These are phyloP conservation scores for Automeris io DNA, from an alignment of 2,888 invertebrate genomes.

Conservation along the genomic window DNA sequence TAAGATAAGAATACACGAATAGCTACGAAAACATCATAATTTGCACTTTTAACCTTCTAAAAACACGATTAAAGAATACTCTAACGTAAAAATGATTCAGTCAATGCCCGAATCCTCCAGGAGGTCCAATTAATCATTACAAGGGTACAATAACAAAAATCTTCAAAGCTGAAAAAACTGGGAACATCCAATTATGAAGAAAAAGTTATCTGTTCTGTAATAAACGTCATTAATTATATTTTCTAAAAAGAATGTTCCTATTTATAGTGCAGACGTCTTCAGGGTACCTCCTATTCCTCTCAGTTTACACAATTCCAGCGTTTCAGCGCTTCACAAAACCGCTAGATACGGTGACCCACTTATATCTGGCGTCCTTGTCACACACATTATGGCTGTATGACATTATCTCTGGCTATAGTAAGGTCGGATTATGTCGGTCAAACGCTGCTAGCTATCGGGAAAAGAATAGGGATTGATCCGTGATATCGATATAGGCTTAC, in stretches of 20 bases:
- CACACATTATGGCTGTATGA: constrained; percentile 18
- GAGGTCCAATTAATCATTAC: too few species aligned
- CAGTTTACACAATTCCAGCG: constrained; percentile 38
- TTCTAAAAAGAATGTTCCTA: constrained; percentile 31
- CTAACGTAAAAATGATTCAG: too few species aligned
- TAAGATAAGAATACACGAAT: too few species aligned
- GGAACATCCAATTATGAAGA: background rate
- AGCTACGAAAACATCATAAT: too few species aligned
- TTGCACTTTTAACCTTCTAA: too few species aligned
- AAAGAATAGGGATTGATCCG: constrained; percentile 37
- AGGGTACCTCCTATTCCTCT: constrained; percentile 41
- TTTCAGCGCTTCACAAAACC: constrained; percentile 49
- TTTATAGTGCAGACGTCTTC: constrained; percentile 50
- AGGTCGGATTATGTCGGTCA: constrained; percentile 72
- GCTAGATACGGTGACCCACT: constrained; percentile 63
- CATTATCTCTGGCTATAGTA: constrained; percentile 45
- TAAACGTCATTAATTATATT: constrained; percentile 36
- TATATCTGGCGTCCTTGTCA: constrained; percentile 38
- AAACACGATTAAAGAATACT: too few species aligned
- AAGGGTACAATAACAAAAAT: too few species aligned
- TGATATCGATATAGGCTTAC: constrained; percentile 17
- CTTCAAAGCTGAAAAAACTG: too few species aligned
- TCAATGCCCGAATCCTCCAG: too few species aligned
- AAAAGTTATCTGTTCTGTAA: background rate
- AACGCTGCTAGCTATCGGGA: constrained; percentile 61